Evolutionary conservation across 1,140 invertebrate genomes (phyloP).

Genomic region (Armadillidium nasatum): DNA sequence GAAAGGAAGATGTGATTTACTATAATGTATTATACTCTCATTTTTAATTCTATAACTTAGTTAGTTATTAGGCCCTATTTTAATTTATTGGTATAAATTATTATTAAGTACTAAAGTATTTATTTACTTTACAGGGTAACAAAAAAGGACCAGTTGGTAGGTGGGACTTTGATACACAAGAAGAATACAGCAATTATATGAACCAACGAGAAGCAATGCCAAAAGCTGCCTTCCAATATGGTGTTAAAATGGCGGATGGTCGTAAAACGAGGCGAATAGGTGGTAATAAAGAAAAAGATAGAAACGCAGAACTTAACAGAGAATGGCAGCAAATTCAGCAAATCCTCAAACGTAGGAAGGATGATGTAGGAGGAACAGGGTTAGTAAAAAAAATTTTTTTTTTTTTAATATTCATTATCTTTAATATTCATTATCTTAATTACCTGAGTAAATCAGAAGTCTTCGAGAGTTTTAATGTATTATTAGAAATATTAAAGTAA

Average conservation of each 20-base stretch:
- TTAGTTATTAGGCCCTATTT: too few relatives aligned
- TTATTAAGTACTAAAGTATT: not conserved
- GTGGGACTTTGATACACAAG: slow-evolving; percentile 98
- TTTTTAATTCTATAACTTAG: too few relatives aligned
- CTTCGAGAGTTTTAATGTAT: too few relatives aligned
- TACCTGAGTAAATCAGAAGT: too few relatives aligned
- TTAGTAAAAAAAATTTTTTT: too few relatives aligned
- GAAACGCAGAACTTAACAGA: slow-evolving; percentile 93
- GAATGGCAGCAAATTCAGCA: slow-evolving; percentile 95
- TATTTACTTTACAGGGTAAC: slow-evolving; percentile 48
- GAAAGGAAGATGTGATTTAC: too few relatives aligned
- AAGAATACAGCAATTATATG: slow-evolving; percentile 93
- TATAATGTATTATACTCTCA: too few relatives aligned
- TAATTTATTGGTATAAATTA: too few relatives aligned
- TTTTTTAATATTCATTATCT: too few relatives aligned
- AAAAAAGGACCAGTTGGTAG: slow-evolving; percentile 59
- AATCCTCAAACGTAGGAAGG: slow-evolving; percentile 62
- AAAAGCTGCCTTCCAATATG: slow-evolving; percentile 98
- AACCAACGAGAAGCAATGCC: slow-evolving; percentile 95
- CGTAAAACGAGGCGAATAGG: slow-evolving; percentile 77
- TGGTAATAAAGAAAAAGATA: slow-evolving; percentile 76
- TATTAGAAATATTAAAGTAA: too few relatives aligned
- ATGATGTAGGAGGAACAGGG: slow-evolving; percentile 39
- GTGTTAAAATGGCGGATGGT: slow-evolving; percentile 97
- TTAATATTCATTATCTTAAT: too few relatives aligned